These are phyloP conservation scores for Orchesella cincta DNA, from an alignment of 1,140 invertebrate species.

Conservation along the genomic window DNA sequence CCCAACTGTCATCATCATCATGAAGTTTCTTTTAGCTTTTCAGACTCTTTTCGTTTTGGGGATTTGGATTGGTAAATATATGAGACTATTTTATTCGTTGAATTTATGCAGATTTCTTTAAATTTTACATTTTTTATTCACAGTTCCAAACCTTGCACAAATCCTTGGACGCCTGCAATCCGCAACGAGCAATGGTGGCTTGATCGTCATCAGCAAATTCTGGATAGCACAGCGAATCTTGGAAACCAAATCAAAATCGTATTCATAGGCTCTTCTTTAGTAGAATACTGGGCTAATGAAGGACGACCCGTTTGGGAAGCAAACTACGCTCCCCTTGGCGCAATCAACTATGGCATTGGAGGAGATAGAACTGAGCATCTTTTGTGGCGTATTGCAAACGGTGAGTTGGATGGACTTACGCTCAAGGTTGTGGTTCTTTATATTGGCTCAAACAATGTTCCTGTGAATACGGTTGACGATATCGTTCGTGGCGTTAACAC, in stretches of 20 bases:
- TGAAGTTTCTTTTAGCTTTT: neutral
- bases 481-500: neutral
- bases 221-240: neutral
- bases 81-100: neutral
- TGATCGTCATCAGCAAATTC: neutral
- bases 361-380: slow-evolving; percentile 64
- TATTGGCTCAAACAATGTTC: slow-evolving; percentile 42
- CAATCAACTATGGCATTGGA: slow-evolving; percentile 63
- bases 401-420: slow-evolving; percentile 61
- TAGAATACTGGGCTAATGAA: slow-evolving; percentile 6
- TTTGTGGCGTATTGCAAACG: slow-evolving; percentile 63
- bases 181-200: neutral
- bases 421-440: slow-evolving; percentile 56
- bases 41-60: neutral
- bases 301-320: slow-evolving; percentile 30
- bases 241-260: slow-evolving; percentile 11
- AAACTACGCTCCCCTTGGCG: slow-evolving; percentile 44
- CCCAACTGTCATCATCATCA: neutral
- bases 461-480: neutral
- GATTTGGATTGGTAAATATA: neutral
- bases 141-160: neutral
- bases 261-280: slow-evolving; percentile 34
- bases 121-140: neutral
- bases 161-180: neutral
- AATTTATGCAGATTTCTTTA: neutral